Base-by-base conservation (phyloP, 2,797 vertebrate species). In the Tiaroga cobitis region DNA sequence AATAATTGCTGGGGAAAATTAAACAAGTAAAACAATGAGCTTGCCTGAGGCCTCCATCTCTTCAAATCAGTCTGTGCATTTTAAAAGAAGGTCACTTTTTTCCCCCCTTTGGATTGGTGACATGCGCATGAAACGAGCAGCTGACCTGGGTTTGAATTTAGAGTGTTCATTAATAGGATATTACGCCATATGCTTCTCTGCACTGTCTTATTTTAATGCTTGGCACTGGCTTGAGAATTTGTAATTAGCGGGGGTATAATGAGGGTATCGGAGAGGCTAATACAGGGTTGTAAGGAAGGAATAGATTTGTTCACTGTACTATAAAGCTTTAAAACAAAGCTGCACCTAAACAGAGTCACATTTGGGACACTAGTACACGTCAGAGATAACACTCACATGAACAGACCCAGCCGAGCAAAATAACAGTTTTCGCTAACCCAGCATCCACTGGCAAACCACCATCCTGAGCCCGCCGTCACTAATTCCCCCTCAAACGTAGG, bases 151-250 rank as follows among this genome's bases (percentile, higher is more conserved):
- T 98, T 98, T 99, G 98, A 99, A 99, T 99, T 99, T 99, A 99
- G 98, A 99, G 97, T 98, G 97, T 99, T 99, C 98, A 99, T 99
- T 99, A 99, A 99, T 99, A 99, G 96, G 97, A 98, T 98, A 99
- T 99, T 98, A 99, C 97, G 96, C 98, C 97, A 99, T 98, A 98
- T 99, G 97, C 97, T 98, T 85, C 95, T 89, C 94, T 95, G 95
- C 97, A 97, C 97, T 96, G 96, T 97, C 96, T 97, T 96, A 96
- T 96, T 97, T 96, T 96, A 96, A 97, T 97, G 96, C 96, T 96
- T 94, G 96, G 95, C 96, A 93, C 96, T 96, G 97, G 96, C 97
- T 98, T 96, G 96, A 96, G 96, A 97, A 96, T 97, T 97, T 97
- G 97, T 98, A 98, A 99, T 99, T 99, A 98, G 97, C 94, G 96